Conservation (phyloP, 2,113 vertebrate genomes). For the Syngnathus scovelli region DNA sequence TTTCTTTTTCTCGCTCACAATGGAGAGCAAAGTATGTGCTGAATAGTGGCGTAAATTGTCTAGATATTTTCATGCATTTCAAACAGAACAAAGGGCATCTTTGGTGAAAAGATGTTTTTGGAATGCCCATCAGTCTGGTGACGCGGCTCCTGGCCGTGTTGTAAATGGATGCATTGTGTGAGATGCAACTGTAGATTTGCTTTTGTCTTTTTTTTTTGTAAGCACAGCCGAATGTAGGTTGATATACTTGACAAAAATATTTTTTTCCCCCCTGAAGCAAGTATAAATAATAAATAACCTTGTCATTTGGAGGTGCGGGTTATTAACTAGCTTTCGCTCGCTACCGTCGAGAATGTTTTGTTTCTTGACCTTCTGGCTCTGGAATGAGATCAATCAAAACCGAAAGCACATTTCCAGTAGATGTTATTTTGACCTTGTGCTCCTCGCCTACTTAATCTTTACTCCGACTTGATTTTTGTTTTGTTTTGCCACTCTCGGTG, state of each 20-base stretch:
- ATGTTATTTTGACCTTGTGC: neutral
- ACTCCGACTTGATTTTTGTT: neutral
- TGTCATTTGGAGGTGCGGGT: neutral
- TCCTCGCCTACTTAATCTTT: neutral
- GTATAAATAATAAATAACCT: neutral
- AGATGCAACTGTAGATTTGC: neutral
- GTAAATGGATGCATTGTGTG: neutral
- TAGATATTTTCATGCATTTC: constrained; percentile 21
- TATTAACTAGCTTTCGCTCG: no score
- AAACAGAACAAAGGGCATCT: constrained; percentile 21
- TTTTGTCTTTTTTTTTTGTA: neutral
- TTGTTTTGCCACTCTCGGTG: constrained; percentile 13
- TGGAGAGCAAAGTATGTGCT: constrained; percentile 14
- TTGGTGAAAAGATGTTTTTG: constrained; percentile 33
- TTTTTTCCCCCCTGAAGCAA: no score
- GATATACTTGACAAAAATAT: neutral
- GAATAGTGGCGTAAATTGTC: constrained; percentile 17
- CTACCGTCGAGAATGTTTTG: neutral
- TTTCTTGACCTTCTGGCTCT: neutral
- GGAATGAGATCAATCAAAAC: neutral
- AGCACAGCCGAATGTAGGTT: neutral
- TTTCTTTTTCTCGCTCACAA: constrained; percentile 6
- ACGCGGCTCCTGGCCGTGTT: neutral
- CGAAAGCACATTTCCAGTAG: neutral
- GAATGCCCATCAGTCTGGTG: constrained; percentile 10